Conservation (phyloP, 2,888 invertebrate genomes). For the Alloplasta piceator region DNA sequence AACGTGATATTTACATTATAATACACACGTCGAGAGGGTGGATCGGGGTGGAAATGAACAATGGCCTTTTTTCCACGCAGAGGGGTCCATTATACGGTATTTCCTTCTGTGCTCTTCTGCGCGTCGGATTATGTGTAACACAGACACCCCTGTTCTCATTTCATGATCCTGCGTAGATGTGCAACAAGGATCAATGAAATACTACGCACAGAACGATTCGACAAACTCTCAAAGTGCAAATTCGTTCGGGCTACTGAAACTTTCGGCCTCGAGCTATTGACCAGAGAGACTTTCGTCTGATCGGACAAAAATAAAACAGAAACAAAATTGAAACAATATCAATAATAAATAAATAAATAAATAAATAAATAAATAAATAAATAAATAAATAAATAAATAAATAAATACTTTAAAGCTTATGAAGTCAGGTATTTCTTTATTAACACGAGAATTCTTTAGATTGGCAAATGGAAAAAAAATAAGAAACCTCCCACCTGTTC, state of each 20-base stretch:
- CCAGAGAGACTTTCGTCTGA: too few relatives aligned
- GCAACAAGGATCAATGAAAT: not conserved
- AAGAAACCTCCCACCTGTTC: constrained; percentile 10
- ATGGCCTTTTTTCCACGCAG: constrained; percentile 65
- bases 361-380: not conserved
- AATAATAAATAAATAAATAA: too few relatives aligned
- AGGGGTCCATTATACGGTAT: constrained; percentile 64
- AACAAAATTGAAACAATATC: too few relatives aligned
- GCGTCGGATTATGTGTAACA: constrained; percentile 55
- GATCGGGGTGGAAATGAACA: constrained; percentile 63
- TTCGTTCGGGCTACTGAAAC: constrained; percentile 31
- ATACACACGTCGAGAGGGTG: constrained; percentile 67
- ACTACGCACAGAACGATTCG: not conserved
- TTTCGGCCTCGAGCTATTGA: constrained; percentile 34
- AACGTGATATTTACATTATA: constrained; percentile 78
- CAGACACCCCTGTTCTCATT: constrained; percentile 35
- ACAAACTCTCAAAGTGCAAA: constrained; percentile 36
- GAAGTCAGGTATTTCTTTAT: not conserved
- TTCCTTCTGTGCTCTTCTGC: constrained; percentile 46
- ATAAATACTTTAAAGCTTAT: too few relatives aligned
- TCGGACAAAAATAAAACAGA: too few relatives aligned
- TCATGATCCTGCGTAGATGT: not conserved
- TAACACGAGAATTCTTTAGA: not conserved
- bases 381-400: not conserved
- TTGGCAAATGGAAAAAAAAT: constrained; percentile 18